These are phyloP conservation scores for Parapristionchus giblindavisi DNA, from an alignment of 2,888 invertebrate genomes.

Conservation along the genomic window DNA sequence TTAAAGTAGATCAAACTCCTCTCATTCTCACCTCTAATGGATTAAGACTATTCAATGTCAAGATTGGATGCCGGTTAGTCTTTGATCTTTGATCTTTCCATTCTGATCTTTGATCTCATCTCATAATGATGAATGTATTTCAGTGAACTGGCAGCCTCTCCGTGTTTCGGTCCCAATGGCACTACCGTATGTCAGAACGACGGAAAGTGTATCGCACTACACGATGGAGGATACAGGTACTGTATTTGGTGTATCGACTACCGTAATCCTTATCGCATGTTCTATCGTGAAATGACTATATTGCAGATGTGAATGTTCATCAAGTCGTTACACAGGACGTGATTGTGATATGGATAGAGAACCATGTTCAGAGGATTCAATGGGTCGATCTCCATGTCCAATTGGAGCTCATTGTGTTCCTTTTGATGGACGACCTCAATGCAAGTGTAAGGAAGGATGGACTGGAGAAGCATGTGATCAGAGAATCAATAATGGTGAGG, in stretches of 20 bases:
- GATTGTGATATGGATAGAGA: conserved; percentile 86
- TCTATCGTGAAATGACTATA: background rate
- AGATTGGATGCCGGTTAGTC: conserved; percentile 70
- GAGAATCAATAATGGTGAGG: conserved; percentile 3
- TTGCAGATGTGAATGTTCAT: conserved; percentile 31
- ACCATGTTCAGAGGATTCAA: conserved; percentile 77
- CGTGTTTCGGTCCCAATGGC: conserved; percentile 72
- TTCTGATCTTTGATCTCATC: background rate
- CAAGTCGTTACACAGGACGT: conserved; percentile 79
- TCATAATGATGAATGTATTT: background rate
- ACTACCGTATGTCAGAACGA: conserved; percentile 84
- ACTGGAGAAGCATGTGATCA: conserved; percentile 19
- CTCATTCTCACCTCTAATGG: conserved; percentile 54
- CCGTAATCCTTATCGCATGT: background rate
- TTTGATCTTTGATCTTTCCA: conserved; percentile 65
- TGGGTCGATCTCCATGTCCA: conserved; percentile 9
- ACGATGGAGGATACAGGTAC: conserved; percentile 2
- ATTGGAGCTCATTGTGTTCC: conserved; percentile 24
- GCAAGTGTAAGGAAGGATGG: conserved; percentile 13
- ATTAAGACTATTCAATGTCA: conserved; percentile 66
- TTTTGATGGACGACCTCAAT: background rate
- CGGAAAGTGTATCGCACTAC: conserved; percentile 74
- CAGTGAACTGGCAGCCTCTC: conserved; percentile 31
- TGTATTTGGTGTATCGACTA: conserved; percentile 6
- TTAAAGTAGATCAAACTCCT: conserved; percentile 70